Conservation (phyloP, 1,140 invertebrate species). For the Portunus trituberculatus region DNA sequence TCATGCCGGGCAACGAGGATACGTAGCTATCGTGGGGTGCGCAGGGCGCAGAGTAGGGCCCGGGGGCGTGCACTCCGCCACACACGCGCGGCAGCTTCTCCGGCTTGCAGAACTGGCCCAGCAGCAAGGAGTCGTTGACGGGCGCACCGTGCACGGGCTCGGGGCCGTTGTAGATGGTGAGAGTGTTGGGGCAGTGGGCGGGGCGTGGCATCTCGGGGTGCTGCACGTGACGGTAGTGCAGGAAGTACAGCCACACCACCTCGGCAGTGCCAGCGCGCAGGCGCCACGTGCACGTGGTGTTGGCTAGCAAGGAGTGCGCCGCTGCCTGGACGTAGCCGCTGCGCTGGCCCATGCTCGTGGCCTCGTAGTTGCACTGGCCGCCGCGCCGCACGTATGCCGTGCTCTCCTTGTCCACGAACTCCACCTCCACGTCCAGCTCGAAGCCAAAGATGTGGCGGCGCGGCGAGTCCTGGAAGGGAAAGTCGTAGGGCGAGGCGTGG, state of each 20-base stretch:
- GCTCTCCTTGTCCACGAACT: conserved; percentile 81
- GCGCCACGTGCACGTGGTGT: conserved; percentile 76
- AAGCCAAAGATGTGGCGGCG: conserved; percentile 85
- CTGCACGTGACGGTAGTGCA: conserved; percentile 75
- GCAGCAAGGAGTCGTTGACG: conserved; percentile 54
- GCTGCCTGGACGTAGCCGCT: conserved; percentile 75
- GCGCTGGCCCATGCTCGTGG: conserved; percentile 69
- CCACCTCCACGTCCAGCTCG: conserved; percentile 91
- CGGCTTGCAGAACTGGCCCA: conserved; percentile 71
- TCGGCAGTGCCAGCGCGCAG: conserved; percentile 69
- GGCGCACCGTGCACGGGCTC: background rate
- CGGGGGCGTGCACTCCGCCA: conserved; percentile 71
- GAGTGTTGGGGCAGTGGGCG: conserved; percentile 71
- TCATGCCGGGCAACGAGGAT: conserved; percentile 60
- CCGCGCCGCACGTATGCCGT: conserved; percentile 73
- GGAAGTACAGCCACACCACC: conserved; percentile 77
- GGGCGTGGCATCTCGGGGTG: conserved; percentile 75
- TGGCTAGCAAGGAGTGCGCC: conserved; percentile 74
- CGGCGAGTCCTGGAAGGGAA: conserved; percentile 83
- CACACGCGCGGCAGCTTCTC: conserved; percentile 75
- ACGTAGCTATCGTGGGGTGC: conserved; percentile 74
- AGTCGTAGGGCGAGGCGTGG: conserved; percentile 92
- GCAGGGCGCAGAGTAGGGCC: conserved; percentile 70
- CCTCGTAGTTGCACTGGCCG: conserved; percentile 67
- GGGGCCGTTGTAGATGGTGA: conserved; percentile 71